Conservation (phyloP, 23 tunicate species). For the Ascidia mentula region DNA sequence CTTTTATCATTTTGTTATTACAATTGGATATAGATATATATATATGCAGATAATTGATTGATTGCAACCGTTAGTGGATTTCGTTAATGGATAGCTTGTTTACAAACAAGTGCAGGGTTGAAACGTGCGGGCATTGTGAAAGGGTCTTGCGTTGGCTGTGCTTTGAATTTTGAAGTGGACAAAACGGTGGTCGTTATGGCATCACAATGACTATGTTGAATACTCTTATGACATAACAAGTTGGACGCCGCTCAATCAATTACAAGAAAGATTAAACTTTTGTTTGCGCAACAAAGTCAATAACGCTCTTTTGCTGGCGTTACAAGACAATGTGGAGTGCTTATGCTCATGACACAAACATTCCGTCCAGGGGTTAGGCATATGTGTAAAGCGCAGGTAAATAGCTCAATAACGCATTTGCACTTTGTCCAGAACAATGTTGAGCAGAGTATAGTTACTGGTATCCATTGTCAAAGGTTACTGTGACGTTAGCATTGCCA, state of each 20-base stretch:
- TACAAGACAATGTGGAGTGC: not conserved
- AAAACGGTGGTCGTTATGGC: slow-evolving; percentile 5
- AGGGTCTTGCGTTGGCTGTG: not conserved
- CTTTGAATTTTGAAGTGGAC: not conserved
- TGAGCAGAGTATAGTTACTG: not conserved
- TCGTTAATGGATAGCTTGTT: no score
- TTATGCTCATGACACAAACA: no score
- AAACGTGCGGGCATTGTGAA: not conserved
- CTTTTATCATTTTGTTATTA: no score
- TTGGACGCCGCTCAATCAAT: slow-evolving; percentile 5
- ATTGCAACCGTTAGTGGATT: no score
- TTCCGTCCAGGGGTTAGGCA: no score
- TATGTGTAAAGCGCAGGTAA: no score
- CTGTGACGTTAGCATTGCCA: not conserved
- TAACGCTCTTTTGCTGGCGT: not conserved
- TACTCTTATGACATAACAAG: not conserved
- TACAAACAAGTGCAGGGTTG: not conserved
- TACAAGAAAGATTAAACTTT: not conserved
- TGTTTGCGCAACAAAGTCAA: not conserved
- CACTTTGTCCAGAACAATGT: no score
- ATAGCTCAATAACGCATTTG: no score
- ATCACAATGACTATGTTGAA: not conserved
- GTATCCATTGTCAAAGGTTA: not conserved
- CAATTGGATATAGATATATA: no score
- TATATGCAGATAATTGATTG: no score